A percentile compares a stretch with the other conserved stretches of the same genome.
Evolutionary conservation across 2,888 invertebrate genomes (phyloP).

Genomic region (Seira musarum): DNA sequence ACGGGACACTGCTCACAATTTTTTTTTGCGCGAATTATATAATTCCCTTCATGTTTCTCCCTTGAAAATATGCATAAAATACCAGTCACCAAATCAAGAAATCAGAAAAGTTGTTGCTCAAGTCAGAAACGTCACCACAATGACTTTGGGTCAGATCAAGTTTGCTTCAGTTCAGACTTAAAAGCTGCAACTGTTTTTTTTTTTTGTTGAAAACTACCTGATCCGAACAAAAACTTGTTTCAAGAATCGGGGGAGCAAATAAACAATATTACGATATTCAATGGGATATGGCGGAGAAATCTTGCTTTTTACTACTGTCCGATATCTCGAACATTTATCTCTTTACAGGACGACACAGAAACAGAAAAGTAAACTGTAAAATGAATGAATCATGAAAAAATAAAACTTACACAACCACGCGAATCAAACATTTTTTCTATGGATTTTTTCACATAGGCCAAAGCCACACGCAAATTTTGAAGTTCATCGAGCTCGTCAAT

Average conservation of each 20-base stretch:
- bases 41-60: no score
- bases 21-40: no score
- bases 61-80: not conserved
- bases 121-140: not conserved
- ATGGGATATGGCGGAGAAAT: no score
- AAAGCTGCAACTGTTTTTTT: no score
- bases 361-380: no score
- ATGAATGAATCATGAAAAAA: slow-evolving; percentile 14
- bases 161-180: no score
- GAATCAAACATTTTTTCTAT: not conserved
- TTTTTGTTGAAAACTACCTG: no score
- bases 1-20: no score
- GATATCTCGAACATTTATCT: not conserved
- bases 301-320: slow-evolving; percentile 33
- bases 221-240: no score
- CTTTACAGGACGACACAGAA: slow-evolving; percentile 1
- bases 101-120: not conserved
- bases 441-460: not conserved
- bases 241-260: no score
- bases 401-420: not conserved
- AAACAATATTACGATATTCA: no score
- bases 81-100: not conserved
- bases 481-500: slow-evolving; percentile 33
- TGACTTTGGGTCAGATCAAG: not conserved
- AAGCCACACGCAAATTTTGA: slow-evolving; percentile 13